A percentile compares a stretch with the other conserved stretches of the same genome.
Conservation (phyloP, 1,140 invertebrate genomes). For the Cydia fagiglandana region DNA sequence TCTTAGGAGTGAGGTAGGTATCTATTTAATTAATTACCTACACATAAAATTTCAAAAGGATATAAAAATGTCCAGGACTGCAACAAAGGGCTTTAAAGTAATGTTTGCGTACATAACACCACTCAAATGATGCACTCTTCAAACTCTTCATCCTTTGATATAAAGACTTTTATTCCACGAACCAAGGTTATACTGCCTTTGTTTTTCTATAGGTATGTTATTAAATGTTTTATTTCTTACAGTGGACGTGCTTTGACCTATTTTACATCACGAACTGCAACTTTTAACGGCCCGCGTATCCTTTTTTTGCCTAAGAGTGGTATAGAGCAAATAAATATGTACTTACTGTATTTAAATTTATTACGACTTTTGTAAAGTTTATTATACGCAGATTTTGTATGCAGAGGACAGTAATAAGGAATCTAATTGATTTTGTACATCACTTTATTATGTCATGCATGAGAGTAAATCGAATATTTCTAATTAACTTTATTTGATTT, state of each 20-base stretch:
- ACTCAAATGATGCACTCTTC: background rate
- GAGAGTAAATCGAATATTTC: too few relatives aligned
- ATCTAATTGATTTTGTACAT: too few relatives aligned
- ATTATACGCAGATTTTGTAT: too few relatives aligned
- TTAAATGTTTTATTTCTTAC: conserved; percentile 38
- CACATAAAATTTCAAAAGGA: background rate
- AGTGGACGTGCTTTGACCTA: conserved; percentile 41
- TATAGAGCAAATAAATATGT: background rate
- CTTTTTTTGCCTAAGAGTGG: conserved; percentile 31
- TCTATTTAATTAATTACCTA: background rate
- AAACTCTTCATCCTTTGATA: background rate
- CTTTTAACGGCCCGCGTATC: conserved; percentile 37
- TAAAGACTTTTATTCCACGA: background rate
- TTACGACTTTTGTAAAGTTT: too few relatives aligned
- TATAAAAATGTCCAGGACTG: background rate
- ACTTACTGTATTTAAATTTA: background rate
- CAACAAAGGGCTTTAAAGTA: conserved; percentile 41
- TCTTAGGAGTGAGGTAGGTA: background rate
- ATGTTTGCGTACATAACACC: conserved; percentile 14
- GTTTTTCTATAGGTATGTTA: conserved; percentile 21
- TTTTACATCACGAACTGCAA: conserved; percentile 45
- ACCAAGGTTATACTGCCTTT: background rate
- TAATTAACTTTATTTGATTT: too few relatives aligned
- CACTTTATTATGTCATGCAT: too few relatives aligned
- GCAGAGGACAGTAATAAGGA: too few relatives aligned